phyloP scores from a whole-genome alignment of 2,113 vertebrate genomes.

The Alouatta palliata region DNA sequence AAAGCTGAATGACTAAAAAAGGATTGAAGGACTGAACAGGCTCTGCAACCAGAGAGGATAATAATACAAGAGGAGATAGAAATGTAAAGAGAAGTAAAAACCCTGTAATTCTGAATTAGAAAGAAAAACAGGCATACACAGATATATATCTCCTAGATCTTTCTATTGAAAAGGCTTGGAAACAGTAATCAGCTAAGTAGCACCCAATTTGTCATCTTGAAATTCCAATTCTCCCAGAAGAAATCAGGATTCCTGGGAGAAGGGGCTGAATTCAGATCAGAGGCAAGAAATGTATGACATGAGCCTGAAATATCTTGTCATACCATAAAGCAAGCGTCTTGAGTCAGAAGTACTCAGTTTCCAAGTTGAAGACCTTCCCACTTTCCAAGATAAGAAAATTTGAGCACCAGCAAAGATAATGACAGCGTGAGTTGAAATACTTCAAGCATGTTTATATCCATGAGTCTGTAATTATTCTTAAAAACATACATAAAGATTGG shows the following conservation, averaged over 20 bases:
- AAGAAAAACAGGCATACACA: not conserved
- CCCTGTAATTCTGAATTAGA: not conserved
- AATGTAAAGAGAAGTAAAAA: not conserved
- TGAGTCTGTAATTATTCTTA: not conserved
- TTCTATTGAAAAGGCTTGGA: not conserved
- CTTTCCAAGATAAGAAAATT: not conserved
- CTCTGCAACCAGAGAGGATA: not conserved
- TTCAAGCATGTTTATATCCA: not conserved
- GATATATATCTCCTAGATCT: not conserved
- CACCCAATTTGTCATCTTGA: not conserved
- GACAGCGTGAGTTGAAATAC: not conserved
- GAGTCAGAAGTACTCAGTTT: not conserved
- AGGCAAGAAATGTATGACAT: too few species aligned
- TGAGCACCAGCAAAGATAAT: not conserved
- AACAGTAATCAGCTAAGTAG: not conserved
- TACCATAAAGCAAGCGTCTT: not conserved
- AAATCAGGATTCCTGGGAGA: not conserved
- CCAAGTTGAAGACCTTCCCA: not conserved
- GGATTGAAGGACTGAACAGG: slow-evolving; percentile 84
- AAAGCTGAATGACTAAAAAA: slow-evolving; percentile 96
- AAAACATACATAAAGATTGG: not conserved
- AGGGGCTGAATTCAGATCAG: too few species aligned
- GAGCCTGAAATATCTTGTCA: too few species aligned
- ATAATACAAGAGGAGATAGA: not conserved
- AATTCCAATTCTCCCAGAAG: not conserved